phyloP scores from a whole-genome alignment of 2,113 vertebrate genomes.

The Lepus europaeus region DNA sequence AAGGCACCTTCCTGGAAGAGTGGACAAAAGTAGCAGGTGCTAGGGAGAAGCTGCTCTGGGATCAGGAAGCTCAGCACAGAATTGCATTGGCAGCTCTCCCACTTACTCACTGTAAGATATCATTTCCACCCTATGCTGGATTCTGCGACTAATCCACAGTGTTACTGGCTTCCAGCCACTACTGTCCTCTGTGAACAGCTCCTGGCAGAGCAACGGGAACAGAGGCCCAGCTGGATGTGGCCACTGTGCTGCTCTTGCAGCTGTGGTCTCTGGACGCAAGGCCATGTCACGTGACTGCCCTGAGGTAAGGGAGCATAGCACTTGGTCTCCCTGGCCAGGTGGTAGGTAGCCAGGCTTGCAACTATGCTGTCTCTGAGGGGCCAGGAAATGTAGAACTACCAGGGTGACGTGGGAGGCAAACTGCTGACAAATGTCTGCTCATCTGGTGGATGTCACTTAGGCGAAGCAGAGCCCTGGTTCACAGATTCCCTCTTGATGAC shows the following conservation, averaged over 20 bases:
- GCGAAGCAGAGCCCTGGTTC: background rate
- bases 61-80: background rate
- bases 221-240: background rate
- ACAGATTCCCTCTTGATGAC: background rate
- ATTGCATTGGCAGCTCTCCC: background rate
- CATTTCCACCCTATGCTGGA: slow-evolving; percentile 36
- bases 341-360: background rate
- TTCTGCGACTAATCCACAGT: background rate
- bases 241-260: background rate
- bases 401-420: background rate
- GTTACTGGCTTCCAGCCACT: background rate
- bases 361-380: background rate
- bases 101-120: background rate
- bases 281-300: background rate
- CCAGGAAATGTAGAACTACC: background rate
- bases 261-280: slow-evolving; percentile 47
- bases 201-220: slow-evolving; percentile 1
- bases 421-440: slow-evolving; percentile 5
- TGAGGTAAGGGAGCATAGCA: background rate
- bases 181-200: slow-evolving; percentile 42
- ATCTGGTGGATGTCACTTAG: background rate
- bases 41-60: background rate
- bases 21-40: background rate
- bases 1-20: background rate
- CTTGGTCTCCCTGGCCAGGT: background rate